Conservation (phyloP, 2,113 vertebrate species). For the Sisor rabdophorus region DNA sequence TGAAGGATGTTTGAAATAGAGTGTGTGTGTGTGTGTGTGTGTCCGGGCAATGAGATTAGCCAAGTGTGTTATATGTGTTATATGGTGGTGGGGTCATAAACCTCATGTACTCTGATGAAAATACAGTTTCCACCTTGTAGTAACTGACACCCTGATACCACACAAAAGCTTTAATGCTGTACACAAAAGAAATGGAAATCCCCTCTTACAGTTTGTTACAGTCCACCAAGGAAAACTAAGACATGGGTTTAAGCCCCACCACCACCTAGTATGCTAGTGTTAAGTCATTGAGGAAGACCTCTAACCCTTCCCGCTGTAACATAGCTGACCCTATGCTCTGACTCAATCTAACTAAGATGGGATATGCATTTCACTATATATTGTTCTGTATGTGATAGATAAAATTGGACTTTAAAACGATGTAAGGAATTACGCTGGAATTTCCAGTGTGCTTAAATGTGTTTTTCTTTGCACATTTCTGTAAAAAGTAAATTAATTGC, state of each 20-base stretch:
- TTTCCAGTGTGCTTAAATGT: background rate
- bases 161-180: background rate
- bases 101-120: constrained; percentile 47
- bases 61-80: background rate
- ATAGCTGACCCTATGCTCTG: too few relatives aligned
- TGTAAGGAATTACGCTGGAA: too few relatives aligned
- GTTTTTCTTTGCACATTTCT: background rate
- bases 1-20: constrained; percentile 2
- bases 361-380: too few relatives aligned
- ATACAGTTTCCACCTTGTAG: constrained; percentile 25
- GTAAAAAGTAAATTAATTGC: constrained; percentile 2
- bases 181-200: background rate
- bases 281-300: too few relatives aligned
- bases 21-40: constrained; percentile 13
- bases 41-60: constrained; percentile 8
- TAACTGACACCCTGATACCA: background rate
- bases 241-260: too few relatives aligned
- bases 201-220: background rate
- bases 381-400: too few relatives aligned
- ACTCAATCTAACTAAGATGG: too few relatives aligned
- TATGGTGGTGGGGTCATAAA: constrained; percentile 22
- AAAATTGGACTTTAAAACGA: too few relatives aligned
- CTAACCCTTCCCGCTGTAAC: too few relatives aligned
- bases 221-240: too few relatives aligned
- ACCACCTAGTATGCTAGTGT: too few relatives aligned